A percentile compares a stretch with the other conserved stretches of the same genome.
Conservation (phyloP, 2,888 invertebrate species). For the Harpalus rufipes region DNA sequence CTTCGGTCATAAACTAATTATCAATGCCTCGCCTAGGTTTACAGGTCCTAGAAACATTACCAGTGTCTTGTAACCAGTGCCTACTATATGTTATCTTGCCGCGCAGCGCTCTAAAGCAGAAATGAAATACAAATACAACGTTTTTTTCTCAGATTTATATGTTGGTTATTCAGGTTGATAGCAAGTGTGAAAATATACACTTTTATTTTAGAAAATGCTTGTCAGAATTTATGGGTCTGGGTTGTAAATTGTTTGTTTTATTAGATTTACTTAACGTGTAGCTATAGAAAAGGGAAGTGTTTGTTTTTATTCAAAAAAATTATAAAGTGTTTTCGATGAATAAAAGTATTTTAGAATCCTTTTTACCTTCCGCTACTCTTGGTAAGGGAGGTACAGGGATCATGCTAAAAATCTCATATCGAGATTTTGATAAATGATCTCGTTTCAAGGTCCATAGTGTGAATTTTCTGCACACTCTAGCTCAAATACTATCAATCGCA, state of each 20-base stretch:
- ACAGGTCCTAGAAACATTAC: background rate
- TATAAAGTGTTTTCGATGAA: too few species aligned
- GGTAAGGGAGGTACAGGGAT: too few species aligned
- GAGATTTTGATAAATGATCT: too few species aligned
- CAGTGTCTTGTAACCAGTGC: background rate
- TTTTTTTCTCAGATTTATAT: slow-evolving; percentile 38
- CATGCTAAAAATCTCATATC: too few species aligned
- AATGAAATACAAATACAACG: slow-evolving; percentile 36
- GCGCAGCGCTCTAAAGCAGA: background rate
- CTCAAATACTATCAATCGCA: too few species aligned
- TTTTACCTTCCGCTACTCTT: too few species aligned
- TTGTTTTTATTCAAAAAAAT: too few species aligned
- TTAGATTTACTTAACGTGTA: too few species aligned
- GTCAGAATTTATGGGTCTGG: background rate
- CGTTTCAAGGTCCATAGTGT: too few species aligned
- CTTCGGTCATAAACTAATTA: background rate
- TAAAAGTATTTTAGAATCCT: too few species aligned
- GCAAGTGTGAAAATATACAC: slow-evolving; percentile 26
- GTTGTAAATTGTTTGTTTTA: background rate
- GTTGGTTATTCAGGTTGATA: slow-evolving; percentile 15
- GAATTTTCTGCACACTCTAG: too few species aligned
- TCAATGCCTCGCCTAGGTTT: slow-evolving; percentile 7
- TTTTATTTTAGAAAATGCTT: slow-evolving; percentile 7
- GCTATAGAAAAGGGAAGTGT: too few species aligned
- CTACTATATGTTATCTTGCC: background rate